Conservation (phyloP, 2,113 vertebrate species). For the Microcebus ravelobensis region DNA sequence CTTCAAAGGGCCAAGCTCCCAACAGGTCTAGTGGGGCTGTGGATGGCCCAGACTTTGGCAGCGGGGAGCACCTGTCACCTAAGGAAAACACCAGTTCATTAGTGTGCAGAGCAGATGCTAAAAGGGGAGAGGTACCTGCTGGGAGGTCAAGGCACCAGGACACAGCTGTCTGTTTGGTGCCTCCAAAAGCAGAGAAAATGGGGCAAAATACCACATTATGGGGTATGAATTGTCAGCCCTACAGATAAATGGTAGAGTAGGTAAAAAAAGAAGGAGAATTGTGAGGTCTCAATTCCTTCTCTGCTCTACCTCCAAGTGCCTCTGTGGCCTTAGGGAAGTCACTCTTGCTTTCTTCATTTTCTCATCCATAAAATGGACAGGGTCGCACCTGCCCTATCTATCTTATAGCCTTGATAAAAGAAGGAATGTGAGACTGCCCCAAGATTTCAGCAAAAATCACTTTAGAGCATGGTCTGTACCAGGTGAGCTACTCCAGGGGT, state of each 20-base stretch:
- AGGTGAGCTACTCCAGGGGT: background rate
- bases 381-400: background rate
- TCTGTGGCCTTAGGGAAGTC: background rate
- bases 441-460: background rate
- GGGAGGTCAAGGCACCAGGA: background rate
- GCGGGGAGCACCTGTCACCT: background rate
- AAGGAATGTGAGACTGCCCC: background rate
- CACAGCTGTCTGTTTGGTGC: background rate
- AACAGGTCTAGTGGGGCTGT: background rate
- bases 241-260: no score
- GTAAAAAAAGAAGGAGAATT: no score
- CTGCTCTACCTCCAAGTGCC: background rate
- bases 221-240: fast-evolving
- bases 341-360: background rate
- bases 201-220: no score
- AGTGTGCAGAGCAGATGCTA: background rate
- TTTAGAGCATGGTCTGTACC: background rate
- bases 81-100: background rate
- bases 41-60: background rate
- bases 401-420: background rate
- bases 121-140: background rate
- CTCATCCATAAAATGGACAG: background rate
- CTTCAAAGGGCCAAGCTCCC: background rate
- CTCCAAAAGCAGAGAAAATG: background rate
- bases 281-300: background rate